phyloP scores from a whole-genome alignment of 2,797 vertebrate genomes.

The Molossus molossus region DNA sequence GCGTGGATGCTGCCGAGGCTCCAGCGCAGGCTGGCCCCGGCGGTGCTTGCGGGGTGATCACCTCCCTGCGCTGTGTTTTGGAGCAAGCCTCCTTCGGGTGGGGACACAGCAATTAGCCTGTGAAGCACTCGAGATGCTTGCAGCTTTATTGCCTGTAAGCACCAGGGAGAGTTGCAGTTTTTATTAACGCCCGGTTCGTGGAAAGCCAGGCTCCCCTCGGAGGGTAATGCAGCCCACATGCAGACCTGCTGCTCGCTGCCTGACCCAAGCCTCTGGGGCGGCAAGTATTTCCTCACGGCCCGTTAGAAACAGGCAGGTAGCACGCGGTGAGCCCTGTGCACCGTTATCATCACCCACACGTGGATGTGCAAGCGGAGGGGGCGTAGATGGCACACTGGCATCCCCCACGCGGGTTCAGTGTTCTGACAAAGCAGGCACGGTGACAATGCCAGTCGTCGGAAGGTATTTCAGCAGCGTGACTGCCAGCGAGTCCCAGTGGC shows the following conservation, averaged over 20 bases:
- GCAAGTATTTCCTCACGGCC: slow-evolving; percentile 86
- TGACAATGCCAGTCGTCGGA: not conserved
- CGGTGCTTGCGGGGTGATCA: fast-evolving
- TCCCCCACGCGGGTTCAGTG: not conserved
- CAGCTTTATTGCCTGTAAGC: slow-evolving; percentile 83
- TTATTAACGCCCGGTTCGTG: slow-evolving; percentile 86
- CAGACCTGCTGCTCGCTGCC: slow-evolving; percentile 81
- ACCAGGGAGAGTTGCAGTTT: slow-evolving; percentile 78
- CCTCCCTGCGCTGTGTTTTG: slow-evolving; percentile 77
- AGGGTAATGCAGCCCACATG: slow-evolving; percentile 87
- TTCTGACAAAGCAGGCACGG: not conserved
- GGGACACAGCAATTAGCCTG: slow-evolving; percentile 86
- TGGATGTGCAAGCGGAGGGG: fast-evolving
- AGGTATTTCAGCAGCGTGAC: not conserved
- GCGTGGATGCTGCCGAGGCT: too few relatives aligned
- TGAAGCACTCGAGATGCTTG: slow-evolving; percentile 77
- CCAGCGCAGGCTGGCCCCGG: not conserved
- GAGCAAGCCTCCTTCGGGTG: slow-evolving; percentile 79
- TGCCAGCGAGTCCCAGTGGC: not conserved
- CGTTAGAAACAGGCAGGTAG: slow-evolving; percentile 48
- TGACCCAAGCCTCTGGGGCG: slow-evolving; percentile 88
- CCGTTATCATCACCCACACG: not conserved
- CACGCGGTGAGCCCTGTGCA: slow-evolving; percentile 81
- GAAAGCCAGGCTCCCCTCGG: slow-evolving; percentile 84
- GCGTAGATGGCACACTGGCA: not conserved